phyloP scores from a whole-genome alignment of 1,140 invertebrate species.

The Drosophila persimilis region DNA sequence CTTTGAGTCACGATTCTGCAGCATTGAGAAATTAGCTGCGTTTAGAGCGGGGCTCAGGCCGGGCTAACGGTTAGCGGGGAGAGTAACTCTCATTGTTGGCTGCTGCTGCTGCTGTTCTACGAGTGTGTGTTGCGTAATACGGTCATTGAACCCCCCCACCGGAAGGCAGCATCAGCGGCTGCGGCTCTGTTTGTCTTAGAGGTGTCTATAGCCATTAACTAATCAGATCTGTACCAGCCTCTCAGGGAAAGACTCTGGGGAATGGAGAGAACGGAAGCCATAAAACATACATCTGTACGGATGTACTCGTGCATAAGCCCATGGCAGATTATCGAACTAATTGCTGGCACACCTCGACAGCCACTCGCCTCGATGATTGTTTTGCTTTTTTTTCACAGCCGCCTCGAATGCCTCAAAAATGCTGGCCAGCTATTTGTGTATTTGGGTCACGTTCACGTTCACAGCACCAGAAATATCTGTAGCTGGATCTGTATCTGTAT shows the following conservation, averaged over 20 bases:
- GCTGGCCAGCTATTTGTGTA: conserved; percentile 67
- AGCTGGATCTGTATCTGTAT: conserved; percentile 34
- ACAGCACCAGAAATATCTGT: conserved; percentile 19
- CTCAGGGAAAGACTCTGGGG: background rate
- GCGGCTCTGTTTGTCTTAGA: background rate
- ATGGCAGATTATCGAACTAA: conserved; percentile 22
- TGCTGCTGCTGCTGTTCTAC: conserved; percentile 1
- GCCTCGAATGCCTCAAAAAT: conserved; percentile 18
- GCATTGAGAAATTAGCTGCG: conserved; percentile 69
- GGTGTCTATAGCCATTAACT: conserved; percentile 14
- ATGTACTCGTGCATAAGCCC: conserved; percentile 49
- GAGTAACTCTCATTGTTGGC: conserved; percentile 45
- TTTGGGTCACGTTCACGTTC: conserved; percentile 72
- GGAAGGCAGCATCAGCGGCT: conserved; percentile 6
- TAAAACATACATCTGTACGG: conserved; percentile 55
- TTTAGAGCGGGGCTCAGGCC: conserved; percentile 24
- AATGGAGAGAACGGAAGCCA: conserved; percentile 72
- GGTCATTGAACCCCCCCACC: conserved; percentile 68
- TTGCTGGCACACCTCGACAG: conserved; percentile 31
- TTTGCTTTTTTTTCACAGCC: conserved; percentile 37
- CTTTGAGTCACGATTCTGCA: conserved; percentile 68
- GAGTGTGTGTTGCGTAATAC: conserved; percentile 74
- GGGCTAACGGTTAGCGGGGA: conserved; percentile 11
- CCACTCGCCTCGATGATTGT: conserved; percentile 39
- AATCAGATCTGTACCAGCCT: background rate